Evolutionary conservation across 2,113 vertebrate species (phyloP).

Genomic region (Brachirus orientalis): DNA sequence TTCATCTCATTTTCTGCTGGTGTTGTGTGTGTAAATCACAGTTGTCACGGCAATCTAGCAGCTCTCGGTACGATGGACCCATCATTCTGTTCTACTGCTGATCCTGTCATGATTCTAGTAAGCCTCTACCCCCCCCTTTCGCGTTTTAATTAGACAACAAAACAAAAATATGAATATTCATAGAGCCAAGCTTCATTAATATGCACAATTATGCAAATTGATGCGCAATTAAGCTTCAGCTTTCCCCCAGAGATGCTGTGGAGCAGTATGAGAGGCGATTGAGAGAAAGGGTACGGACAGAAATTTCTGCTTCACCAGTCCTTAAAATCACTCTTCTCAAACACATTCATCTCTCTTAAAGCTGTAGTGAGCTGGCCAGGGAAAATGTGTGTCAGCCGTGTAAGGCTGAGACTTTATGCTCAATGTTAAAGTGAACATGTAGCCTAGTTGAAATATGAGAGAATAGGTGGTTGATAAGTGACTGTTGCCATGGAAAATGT

Average conservation of each 20-base stretch:
- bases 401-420: constrained; percentile 37
- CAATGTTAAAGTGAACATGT: constrained; percentile 43
- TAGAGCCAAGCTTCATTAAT: constrained; percentile 87
- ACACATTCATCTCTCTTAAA: constrained; percentile 48
- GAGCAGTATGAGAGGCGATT: constrained; percentile 64
- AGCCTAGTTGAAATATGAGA: constrained; percentile 47
- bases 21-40: constrained; percentile 72
- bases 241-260: constrained; percentile 78
- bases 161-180: constrained; percentile 95
- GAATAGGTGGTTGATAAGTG: constrained; percentile 51
- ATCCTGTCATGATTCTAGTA: constrained; percentile 77
- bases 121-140: constrained; percentile 48
- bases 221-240: constrained; percentile 88
- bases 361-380: constrained; percentile 35
- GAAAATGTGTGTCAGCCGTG: constrained; percentile 35
- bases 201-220: constrained; percentile 97
- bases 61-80: constrained; percentile 72
- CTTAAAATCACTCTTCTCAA: constrained; percentile 69
- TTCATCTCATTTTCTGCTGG: constrained; percentile 71
- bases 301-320: constrained; percentile 78
- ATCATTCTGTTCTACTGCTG: constrained; percentile 79
- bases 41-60: constrained; percentile 79
- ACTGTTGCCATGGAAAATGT: constrained; percentile 78
- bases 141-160: constrained; percentile 93
- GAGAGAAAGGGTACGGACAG: constrained; percentile 63